Evolutionary conservation across 37 sponge, comb jelly and placozoan species (phyloP), one percentile per base, ranked within the genome.

Genomic region (Ianthella basta): DNA sequence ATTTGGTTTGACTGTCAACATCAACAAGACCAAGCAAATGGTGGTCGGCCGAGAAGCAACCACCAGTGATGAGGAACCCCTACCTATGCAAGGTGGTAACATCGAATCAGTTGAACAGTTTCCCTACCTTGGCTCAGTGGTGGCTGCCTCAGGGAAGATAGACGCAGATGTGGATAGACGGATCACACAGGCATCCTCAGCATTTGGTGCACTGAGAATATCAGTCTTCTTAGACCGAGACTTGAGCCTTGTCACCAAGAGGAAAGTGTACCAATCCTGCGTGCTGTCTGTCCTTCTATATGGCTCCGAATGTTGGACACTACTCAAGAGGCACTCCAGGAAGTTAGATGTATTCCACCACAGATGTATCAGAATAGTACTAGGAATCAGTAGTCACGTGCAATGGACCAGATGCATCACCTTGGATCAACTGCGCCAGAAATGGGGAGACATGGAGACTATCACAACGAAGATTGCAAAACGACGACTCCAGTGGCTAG

Each of bases 1-100:
- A n/a, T 85, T 85, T 36, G 85, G 77, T 38, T 78, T 87, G 23
- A 80, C 82, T 27, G 82, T 87, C 21, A 87, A 74, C 59, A 50
- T 80, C 18, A 57, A 81, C 4, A 87, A 81, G 72, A 87, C 87
- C 21, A 87, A 87, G 82, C 74, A 36, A 4, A 80, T 87, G 83
- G 80, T 66, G 39, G 34, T 69, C n/a, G 88, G 83, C 55, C 59
- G 84, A 32, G 19, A 60, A 23, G 82, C 41, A 4, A 57, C 55
- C 15, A 61, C 29, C 0, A 40, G 21, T 32, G 88, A 87, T 39
- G n/a, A 66, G 63, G 44, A 60, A 69, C 20, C 65, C 63, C 10
- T 87, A 20, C 44, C 64, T 15, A 50, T 87, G 38, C 30, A 56
- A 1, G 64, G n/a, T 8, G 60, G 44, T 20, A 56, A 18, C 8